These are phyloP conservation scores for Acrocephalus kingi DNA, from an alignment of 2,113 vertebrate genomes.

Conservation along the genomic window DNA sequence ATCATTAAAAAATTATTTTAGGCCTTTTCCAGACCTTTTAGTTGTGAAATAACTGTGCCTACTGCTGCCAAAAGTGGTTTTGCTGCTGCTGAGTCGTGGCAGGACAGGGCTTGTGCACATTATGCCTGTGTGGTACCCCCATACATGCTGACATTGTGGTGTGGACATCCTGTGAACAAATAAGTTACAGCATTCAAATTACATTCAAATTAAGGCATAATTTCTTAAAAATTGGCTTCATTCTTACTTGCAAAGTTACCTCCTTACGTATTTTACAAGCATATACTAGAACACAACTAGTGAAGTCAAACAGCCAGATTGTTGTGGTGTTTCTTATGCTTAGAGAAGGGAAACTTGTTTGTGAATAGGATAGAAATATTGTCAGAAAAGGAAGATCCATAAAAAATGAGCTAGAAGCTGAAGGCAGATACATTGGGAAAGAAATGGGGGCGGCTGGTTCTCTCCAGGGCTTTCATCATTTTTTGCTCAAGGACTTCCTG, in stretches of 20 bases:
- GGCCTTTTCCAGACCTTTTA: background rate
- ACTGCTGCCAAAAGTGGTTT: background rate
- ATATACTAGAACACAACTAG: background rate
- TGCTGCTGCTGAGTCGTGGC: background rate
- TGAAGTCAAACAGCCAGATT: background rate
- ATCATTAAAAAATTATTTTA: background rate
- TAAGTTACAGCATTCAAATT: background rate
- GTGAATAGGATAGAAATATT: background rate
- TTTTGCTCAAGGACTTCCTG: background rate
- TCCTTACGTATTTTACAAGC: background rate
- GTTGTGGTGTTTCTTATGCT: background rate
- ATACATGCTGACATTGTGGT: rapidly evolving
- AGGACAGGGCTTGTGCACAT: background rate
- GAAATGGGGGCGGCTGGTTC: background rate
- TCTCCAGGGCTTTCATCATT: background rate
- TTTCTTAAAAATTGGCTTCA: background rate
- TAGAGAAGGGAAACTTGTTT: background rate
- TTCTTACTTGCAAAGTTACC: background rate
- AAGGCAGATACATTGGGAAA: background rate
- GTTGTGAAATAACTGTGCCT: background rate
- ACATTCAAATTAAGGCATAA: background rate
- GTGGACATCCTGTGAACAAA: background rate
- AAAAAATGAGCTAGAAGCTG: background rate
- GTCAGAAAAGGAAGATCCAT: background rate
- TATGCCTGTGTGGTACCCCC: background rate